phyloP scores from a whole-genome alignment of 1,140 invertebrate genomes.

The Rhyzopertha dominica region DNA sequence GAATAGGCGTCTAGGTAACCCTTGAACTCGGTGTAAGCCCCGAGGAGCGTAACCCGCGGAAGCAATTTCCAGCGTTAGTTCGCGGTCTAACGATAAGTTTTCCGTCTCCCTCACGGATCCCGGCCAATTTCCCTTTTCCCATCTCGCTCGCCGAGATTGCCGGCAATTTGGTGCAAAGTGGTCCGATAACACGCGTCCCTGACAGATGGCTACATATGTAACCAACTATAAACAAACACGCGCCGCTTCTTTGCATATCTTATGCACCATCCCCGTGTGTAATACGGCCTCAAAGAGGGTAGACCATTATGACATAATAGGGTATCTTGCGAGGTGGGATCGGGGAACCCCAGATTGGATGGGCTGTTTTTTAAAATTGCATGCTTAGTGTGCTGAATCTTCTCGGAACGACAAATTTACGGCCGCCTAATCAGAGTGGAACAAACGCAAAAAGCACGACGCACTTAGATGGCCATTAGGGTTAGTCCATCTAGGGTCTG shows the following conservation, averaged over 20 bases:
- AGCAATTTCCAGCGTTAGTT: slow-evolving; percentile 36
- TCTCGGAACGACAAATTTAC: no score
- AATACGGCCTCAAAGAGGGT: slow-evolving; percentile 36
- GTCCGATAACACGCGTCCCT: slow-evolving; percentile 37
- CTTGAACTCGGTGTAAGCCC: slow-evolving; percentile 27
- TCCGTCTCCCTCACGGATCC: slow-evolving; percentile 20
- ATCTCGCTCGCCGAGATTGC: slow-evolving; percentile 30
- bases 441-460: no score
- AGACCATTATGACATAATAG: slow-evolving; percentile 39
- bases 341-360: no score
- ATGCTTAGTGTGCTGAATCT: no score
- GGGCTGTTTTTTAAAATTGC: no score
- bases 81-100: slow-evolving; percentile 32
- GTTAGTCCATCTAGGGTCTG: no score
- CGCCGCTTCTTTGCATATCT: slow-evolving; percentile 41
- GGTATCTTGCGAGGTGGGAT: slow-evolving; percentile 36
- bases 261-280: slow-evolving; percentile 29
- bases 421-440: no score
- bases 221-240: slow-evolving; percentile 40
- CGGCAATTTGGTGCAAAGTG: slow-evolving; percentile 40
- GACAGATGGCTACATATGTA: slow-evolving; percentile 42
- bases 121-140: slow-evolving; percentile 2
- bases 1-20: slow-evolving; percentile 30
- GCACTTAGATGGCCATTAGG: no score
- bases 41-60: slow-evolving; percentile 30